Evolutionary conservation across 1,140 invertebrate genomes (phyloP), one percentile per base, ranked within the genome.

Genomic region (Helicoverpa zea): DNA sequence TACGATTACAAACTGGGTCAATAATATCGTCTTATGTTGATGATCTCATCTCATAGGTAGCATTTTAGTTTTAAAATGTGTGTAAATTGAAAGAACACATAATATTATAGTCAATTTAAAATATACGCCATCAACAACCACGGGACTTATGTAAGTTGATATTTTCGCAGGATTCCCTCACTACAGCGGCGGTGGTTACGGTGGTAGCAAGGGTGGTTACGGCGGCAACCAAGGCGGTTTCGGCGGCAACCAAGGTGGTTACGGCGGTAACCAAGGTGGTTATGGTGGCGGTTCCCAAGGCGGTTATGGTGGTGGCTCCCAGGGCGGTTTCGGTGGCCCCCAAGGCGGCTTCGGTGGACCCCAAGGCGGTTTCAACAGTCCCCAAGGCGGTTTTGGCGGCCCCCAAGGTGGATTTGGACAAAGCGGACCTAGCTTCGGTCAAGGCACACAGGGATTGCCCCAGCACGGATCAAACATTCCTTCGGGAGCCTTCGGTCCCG

Each of bases 241-340:
- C 29, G 77, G 77, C 0, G 52, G 35, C 56, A 23, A 47, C 54
- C 58, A 74, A 4, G 47, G 70, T 23, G 70, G 68, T 9, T 35
- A 52, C 12, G 68, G 68, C 0, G 56, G 13, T 4, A 47, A 52
- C 35, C 78, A 79, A 52, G 64, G 79, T 14, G 79, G 79, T 16
- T 43, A 35, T 18, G 56, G 68, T 2, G 35, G 35, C 7, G 64
- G 51, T 9, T 16, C n/a, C 18, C 51, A 56, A 43, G 79, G 79
- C 11, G 61, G 72, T 35, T 47, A n/a, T 18, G 56, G 68, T 2
- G 35, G 35, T 35, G 64, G 51, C 14, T 16, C n/a, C 18, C 51
- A 56, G 43, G 79, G 79, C 11, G 61, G 72, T 35, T 47, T 47
- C 43, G 59, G 59, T 13, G 49, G 12, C 9, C 52, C 35, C 1